Evolutionary conservation across 2,888 invertebrate genomes (phyloP).

Genomic region (Brachypalpus laphriformis): DNA sequence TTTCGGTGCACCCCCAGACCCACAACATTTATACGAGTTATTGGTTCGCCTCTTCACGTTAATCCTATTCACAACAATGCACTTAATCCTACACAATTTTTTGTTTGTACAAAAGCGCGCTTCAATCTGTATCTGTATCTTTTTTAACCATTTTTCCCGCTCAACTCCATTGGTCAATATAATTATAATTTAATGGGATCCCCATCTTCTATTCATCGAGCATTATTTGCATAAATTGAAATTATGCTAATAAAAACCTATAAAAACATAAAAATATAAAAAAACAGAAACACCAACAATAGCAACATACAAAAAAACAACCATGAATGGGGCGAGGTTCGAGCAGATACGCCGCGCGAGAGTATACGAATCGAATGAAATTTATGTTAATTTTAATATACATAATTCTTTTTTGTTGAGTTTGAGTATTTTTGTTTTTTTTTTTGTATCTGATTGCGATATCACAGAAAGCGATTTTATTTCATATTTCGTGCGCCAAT

Average conservation of each 20-base stretch:
- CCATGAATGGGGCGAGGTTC: slow-evolving; percentile 34
- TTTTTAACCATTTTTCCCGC: background rate
- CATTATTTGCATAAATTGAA: slow-evolving; percentile 41
- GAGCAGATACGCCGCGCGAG: slow-evolving; percentile 2
- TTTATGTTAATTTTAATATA: slow-evolving; percentile 36
- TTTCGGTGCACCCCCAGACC: background rate
- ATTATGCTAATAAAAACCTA: slow-evolving; percentile 76
- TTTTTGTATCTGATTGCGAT: slow-evolving; percentile 23
- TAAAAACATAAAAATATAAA: slow-evolving; percentile 69
- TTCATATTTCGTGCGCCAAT: slow-evolving; percentile 53
- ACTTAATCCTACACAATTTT: slow-evolving; percentile 16
- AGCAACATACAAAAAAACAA: slow-evolving; percentile 17
- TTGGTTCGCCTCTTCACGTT: background rate
- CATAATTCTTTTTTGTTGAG: slow-evolving; percentile 10
- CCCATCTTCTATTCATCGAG: slow-evolving; percentile 21
- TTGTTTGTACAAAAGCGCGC: slow-evolving; percentile 3
- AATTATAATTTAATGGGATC: slow-evolving; percentile 39
- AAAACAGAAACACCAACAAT: background rate
- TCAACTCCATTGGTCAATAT: slow-evolving; percentile 20
- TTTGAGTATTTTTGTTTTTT: slow-evolving; percentile 11
- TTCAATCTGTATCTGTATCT: background rate
- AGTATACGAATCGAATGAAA: slow-evolving; percentile 23
- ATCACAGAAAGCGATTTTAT: slow-evolving; percentile 37
- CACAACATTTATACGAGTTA: background rate
- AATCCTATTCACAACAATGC: slow-evolving; percentile 12